Conservation (phyloP, 2,888 invertebrate genomes). For the Amphipoea lucens region DNA sequence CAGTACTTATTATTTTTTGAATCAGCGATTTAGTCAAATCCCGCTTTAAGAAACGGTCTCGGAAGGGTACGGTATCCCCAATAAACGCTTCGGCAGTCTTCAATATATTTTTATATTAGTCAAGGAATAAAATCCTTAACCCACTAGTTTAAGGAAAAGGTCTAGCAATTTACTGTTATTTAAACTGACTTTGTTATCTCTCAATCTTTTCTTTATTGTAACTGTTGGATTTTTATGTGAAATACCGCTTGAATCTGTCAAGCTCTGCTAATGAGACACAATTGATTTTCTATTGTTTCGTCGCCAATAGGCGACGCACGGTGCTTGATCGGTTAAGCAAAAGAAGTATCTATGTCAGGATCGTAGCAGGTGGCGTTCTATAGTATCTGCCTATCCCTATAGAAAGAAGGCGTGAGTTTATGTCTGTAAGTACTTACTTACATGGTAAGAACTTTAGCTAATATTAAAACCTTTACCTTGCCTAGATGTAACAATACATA, state of each 20-base stretch:
- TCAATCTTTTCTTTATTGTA: constrained; percentile 9
- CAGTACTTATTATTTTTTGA: constrained; percentile 45
- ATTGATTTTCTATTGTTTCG: no score
- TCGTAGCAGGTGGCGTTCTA: neutral
- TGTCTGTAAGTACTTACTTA: no score
- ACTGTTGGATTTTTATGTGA: neutral
- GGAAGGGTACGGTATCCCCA: constrained; percentile 48
- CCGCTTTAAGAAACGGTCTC: constrained; percentile 25
- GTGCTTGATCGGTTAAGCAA: neutral
- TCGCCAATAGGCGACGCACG: no score
- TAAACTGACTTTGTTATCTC: constrained; percentile 39
- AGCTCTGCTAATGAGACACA: no score
- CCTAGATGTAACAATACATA: no score
- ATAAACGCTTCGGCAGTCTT: constrained; percentile 58
- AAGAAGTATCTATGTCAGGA: neutral
- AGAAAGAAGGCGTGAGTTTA: neutral
- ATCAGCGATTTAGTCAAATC: constrained; percentile 49
- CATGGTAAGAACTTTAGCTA: no score
- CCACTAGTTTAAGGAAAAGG: constrained; percentile 47
- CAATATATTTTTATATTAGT: constrained; percentile 61
- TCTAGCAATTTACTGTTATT: constrained; percentile 47
- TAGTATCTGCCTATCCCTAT: neutral
- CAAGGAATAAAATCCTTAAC: constrained; percentile 52
- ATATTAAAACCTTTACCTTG: no score
- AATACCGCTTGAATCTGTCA: no score